Percentiles rank a stretch among this genome's conserved stretches.
These are phyloP conservation scores for Zophobas morio DNA, from an alignment of 1,140 invertebrate genomes.

Conservation along the genomic window DNA sequence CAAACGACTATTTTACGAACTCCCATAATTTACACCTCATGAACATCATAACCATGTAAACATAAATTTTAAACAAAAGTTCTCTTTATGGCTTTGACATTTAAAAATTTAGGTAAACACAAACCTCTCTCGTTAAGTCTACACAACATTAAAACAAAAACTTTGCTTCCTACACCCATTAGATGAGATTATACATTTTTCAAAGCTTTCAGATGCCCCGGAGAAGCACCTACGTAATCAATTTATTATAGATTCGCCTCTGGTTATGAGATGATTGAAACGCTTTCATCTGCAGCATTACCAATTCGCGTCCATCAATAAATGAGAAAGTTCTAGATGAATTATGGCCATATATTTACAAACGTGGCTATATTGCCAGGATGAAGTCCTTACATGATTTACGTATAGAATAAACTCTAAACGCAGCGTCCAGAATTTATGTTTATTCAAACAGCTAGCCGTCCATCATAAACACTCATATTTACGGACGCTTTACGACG, in stretches of 20 bases:
- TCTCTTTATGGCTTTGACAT: too few species aligned
- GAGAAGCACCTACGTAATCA: conserved; percentile 1
- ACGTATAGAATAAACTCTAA: conserved; percentile 30
- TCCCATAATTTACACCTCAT: too few species aligned
- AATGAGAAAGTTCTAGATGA: conserved; percentile 22
- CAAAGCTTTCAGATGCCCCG: too few species aligned
- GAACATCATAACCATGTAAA: too few species aligned
- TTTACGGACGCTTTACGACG: conserved; percentile 2
- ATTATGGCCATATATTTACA: conserved; percentile 35
- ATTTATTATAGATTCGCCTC: background rate
- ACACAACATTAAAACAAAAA: too few species aligned
- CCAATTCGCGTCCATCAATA: conserved; percentile 26
- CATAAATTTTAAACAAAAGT: too few species aligned
- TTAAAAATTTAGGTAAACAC: too few species aligned
- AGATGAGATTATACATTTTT: too few species aligned
- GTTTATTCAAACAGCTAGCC: conserved; percentile 29
- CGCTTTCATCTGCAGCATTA: conserved; percentile 22
- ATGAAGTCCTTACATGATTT: conserved; percentile 31
- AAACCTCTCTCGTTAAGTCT: too few species aligned
- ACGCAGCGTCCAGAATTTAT: conserved; percentile 19
- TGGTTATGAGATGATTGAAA: conserved; percentile 25
- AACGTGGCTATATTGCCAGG: conserved; percentile 22
- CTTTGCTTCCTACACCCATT: too few species aligned
- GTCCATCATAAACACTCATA: conserved; percentile 2
- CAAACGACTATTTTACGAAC: too few species aligned